Conservation (phyloP, 2,797 vertebrate genomes). For the Xerus rutilus region DNA sequence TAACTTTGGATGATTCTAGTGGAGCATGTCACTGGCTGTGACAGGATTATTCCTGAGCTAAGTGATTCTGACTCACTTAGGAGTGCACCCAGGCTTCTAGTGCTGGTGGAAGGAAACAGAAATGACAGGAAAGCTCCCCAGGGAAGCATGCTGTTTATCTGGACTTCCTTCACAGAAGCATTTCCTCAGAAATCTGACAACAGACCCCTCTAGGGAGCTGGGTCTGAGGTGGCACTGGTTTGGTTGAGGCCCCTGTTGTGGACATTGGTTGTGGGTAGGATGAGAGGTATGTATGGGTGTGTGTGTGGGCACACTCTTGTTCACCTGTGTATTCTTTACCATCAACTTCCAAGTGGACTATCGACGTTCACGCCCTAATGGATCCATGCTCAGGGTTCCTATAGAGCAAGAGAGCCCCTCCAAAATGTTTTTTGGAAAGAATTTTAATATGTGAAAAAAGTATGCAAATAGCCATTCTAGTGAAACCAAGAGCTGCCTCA, state of each 20-base stretch:
- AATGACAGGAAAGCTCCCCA: neutral
- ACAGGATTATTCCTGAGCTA: neutral
- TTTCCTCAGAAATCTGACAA: neutral
- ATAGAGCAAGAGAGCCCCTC: neutral
- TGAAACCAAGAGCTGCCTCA: neutral
- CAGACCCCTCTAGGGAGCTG: neutral
- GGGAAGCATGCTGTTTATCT: neutral
- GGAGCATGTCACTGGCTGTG: neutral
- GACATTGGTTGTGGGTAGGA: neutral
- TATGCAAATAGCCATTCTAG: neutral
- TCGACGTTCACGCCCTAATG: neutral
- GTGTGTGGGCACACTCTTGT: too few relatives aligned
- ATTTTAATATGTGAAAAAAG: neutral
- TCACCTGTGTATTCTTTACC: neutral
- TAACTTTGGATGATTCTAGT: slow-evolving; percentile 34
- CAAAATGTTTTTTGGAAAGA: neutral
- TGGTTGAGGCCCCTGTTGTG: neutral
- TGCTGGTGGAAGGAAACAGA: neutral
- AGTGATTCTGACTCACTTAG: slow-evolving; percentile 4
- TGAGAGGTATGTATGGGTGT: neutral
- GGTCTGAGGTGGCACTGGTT: neutral
- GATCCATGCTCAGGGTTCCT: neutral
- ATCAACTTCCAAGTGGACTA: neutral
- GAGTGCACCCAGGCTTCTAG: neutral
- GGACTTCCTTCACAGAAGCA: neutral